A percentile compares a stretch with the other conserved stretches of the same genome.
These are phyloP conservation scores for Acrossocheilus wenchowensis DNA, from an alignment of 2,797 vertebrate genomes.

Conservation along the genomic window DNA sequence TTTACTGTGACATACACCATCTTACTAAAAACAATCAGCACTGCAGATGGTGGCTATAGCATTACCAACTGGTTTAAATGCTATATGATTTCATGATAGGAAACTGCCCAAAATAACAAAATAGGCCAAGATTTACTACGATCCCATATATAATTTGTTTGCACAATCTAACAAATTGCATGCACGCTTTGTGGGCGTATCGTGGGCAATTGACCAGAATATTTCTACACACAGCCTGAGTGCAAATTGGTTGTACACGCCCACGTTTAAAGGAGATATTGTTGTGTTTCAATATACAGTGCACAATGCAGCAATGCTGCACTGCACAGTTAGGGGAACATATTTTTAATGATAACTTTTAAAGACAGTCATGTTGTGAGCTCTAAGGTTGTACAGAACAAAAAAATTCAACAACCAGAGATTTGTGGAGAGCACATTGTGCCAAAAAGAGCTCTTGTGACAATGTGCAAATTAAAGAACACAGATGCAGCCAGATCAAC, in stretches of 20 bases:
- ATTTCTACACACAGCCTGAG: background rate
- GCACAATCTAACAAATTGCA: background rate
- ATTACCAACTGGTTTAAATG: background rate
- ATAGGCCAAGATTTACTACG: background rate
- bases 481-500: background rate
- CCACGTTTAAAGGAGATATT: background rate
- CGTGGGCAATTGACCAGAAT: background rate
- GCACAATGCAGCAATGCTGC: background rate
- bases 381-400: too few species aligned
- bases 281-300: background rate
- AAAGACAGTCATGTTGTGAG: background rate
- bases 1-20: conserved; percentile 54
- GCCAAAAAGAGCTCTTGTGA: too few species aligned
- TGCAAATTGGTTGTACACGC: background rate
- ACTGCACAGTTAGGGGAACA: background rate
- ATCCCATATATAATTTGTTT: background rate
- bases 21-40: conserved; percentile 20
- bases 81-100: background rate
- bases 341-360: background rate
- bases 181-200: background rate
- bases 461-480: background rate
- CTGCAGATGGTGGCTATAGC: background rate
- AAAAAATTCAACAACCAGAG: too few species aligned
- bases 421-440: too few species aligned
- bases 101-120: background rate